Conservation (phyloP, 2,888 invertebrate species). For the Fragum whitleyi region DNA sequence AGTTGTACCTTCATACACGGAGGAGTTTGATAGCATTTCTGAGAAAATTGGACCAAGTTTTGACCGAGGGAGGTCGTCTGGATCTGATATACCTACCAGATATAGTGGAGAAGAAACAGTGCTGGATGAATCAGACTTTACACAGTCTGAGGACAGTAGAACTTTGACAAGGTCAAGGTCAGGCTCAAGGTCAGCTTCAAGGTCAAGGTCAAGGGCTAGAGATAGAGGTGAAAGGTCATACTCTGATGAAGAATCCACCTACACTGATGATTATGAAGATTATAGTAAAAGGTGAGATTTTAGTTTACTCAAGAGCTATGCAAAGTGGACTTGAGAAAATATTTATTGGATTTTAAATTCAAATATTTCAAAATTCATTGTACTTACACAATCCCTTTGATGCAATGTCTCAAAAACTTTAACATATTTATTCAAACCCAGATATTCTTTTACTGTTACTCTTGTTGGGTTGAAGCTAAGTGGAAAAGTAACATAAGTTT, state of each 20-base stretch:
- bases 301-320: background rate
- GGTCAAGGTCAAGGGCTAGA: conserved; percentile 19
- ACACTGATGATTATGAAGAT: conserved; percentile 54
- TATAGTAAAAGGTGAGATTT: conserved; percentile 52
- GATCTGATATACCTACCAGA: conserved; percentile 68
- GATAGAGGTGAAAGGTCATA: conserved; percentile 26
- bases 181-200: conserved; percentile 15
- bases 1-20: conserved; percentile 70
- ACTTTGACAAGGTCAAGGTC: conserved; percentile 13
- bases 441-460: too few species aligned
- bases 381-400: too few species aligned
- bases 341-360: too few species aligned
- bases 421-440: too few species aligned
- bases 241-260: conserved; percentile 49
- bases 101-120: conserved; percentile 72
- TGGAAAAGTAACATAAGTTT: too few species aligned
- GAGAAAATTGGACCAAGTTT: conserved; percentile 69
- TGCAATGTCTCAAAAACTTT: too few species aligned
- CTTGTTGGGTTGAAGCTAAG: too few species aligned
- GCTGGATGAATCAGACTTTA: conserved; percentile 73
- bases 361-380: too few species aligned
- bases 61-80: conserved; percentile 57
- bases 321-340: too few species aligned
- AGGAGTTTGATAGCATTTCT: conserved; percentile 78
- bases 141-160: conserved; percentile 64